These are phyloP conservation scores for Todiramphus saurophagus DNA, from an alignment of 2,113 vertebrate genomes.

Conservation along the genomic window DNA sequence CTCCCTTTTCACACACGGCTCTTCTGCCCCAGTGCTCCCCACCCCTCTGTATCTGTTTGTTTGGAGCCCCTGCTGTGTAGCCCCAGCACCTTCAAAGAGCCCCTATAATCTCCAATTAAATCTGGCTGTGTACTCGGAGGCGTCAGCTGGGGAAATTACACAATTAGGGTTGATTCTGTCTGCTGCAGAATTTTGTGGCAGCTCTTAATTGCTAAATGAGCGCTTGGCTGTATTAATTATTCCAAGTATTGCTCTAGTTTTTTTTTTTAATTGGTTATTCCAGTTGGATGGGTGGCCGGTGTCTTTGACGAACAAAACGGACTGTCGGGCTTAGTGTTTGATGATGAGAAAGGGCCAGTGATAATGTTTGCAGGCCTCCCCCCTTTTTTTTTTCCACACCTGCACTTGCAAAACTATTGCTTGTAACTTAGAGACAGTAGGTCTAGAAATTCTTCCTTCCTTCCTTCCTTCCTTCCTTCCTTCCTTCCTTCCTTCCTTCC, in stretches of 20 bases:
- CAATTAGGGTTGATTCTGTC: slow-evolving; percentile 65
- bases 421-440: not conserved
- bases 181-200: slow-evolving; percentile 59
- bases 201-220: slow-evolving; percentile 67
- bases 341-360: slow-evolving; percentile 21
- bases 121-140: slow-evolving; percentile 58
- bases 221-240: slow-evolving; percentile 50
- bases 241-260: slow-evolving; percentile 1
- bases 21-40: slow-evolving; percentile 53
- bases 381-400: not conserved
- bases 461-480: not conserved
- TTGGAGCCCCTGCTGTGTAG: slow-evolving; percentile 29
- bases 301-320: slow-evolving; percentile 17
- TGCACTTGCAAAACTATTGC: not conserved
- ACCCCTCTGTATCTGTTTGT: slow-evolving; percentile 58
- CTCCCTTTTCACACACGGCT: slow-evolving; percentile 45
- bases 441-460: slow-evolving; percentile 1
- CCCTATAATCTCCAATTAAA: slow-evolving; percentile 71
- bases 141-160: slow-evolving; percentile 68
- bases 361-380: not conserved
- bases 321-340: not conserved
- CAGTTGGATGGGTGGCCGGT: slow-evolving; percentile 48
- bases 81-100: slow-evolving; percentile 65
- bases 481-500: not conserved
- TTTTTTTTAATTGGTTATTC: slow-evolving; percentile 63